Conservation (phyloP, 1,140 invertebrate genomes). For the Drosophila sp. region DNA sequence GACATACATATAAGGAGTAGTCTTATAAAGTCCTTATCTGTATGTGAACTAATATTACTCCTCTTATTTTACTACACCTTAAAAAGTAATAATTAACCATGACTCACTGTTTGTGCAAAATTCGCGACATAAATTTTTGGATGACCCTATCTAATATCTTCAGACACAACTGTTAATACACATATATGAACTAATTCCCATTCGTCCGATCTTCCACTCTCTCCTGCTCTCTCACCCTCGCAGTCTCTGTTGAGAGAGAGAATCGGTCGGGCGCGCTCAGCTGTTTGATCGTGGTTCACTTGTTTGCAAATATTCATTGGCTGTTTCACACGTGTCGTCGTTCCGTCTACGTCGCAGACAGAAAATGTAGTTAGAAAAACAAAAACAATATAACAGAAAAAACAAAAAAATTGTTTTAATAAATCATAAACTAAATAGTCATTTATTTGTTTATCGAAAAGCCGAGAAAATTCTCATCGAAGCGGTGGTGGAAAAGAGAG, state of each 20-base stretch:
- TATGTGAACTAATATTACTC: too few species aligned
- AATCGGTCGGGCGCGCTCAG: conserved; percentile 23
- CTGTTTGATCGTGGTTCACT: conserved; percentile 35
- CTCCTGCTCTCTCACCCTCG: conserved; percentile 28
- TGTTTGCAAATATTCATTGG: conserved; percentile 48
- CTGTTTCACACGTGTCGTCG: conserved; percentile 48
- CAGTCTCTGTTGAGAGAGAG: not conserved
- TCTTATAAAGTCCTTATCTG: too few species aligned
- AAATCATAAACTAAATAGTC: not conserved
- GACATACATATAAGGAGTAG: not conserved
- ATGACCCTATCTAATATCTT: not conserved
- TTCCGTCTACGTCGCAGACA: conserved; percentile 26
- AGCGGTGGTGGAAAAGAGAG: not conserved
- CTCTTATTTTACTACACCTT: too few species aligned
- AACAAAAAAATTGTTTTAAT: not conserved
- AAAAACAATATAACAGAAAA: conserved; percentile 15
- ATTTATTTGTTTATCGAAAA: not conserved
- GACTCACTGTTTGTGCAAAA: too few species aligned
- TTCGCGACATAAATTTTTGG: not conserved
- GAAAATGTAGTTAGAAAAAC: conserved; percentile 8
- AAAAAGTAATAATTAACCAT: too few species aligned
- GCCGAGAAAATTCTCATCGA: too few species aligned
- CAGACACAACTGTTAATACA: not conserved
- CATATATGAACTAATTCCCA: conserved; percentile 28
- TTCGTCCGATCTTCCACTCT: conserved; percentile 5